Evolutionary conservation across 2,797 vertebrate genomes (phyloP).

Genomic region (Rhadinocentrus ornatus): DNA sequence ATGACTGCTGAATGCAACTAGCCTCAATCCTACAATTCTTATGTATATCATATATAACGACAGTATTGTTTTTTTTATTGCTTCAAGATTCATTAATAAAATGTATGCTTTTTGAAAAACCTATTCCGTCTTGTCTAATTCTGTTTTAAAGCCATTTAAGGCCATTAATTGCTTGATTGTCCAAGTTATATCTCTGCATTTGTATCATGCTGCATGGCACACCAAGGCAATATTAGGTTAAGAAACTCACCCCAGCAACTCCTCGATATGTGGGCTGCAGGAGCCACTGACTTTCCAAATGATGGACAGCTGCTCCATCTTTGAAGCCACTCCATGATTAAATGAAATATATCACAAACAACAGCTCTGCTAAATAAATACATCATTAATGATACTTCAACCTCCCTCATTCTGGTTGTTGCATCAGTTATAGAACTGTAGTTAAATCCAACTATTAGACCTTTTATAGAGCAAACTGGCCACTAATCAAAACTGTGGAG

Average conservation of each 20-base stretch:
- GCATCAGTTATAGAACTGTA: too few relatives aligned
- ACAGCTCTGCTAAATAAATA: not conserved
- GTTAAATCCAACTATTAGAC: too few relatives aligned
- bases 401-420: not conserved
- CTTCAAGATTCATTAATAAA: not conserved
- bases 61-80: not conserved
- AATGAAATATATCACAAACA: not conserved
- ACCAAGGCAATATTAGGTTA: too few relatives aligned
- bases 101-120: not conserved
- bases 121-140: too few relatives aligned
- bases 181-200: not conserved
- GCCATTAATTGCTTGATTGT: not conserved
- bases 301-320: not conserved
- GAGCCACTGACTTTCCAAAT: not conserved
- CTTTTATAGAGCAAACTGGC: not conserved
- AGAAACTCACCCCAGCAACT: too few relatives aligned
- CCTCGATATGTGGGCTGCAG: not conserved
- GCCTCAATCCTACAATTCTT: not conserved
- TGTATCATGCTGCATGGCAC: not conserved
- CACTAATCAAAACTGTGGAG: fast-evolving
- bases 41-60: not conserved
- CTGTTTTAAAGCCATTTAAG: not conserved
- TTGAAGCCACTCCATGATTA: not conserved
- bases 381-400: not conserved
- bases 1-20: not conserved